Base-by-base conservation (phyloP, 2,113 vertebrate species). In the Ciconia boyciana region DNA sequence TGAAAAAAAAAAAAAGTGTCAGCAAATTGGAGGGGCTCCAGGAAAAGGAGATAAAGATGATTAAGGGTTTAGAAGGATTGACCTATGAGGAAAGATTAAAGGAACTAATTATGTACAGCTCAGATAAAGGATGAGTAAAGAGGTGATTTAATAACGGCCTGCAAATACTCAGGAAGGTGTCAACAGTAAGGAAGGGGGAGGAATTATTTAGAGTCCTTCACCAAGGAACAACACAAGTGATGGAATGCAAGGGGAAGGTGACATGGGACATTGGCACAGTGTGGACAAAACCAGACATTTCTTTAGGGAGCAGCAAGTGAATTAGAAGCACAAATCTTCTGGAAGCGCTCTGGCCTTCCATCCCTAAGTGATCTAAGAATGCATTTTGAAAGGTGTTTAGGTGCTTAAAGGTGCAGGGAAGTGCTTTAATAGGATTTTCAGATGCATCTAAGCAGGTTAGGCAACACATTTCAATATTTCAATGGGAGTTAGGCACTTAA, bases 61-160 rank as follows among this genome's bases (percentile, higher is more conserved):
- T 97, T 95, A 97, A 97, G 77, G 86, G 94, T 96, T 97, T 94
- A 96, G 91, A 91, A 92, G 91, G 97, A 97, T 97, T 97, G 96
- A 97, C 97, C 97, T 97, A 96, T 41, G 94, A 96, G 90, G 95
- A 97, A 96, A 97, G 97, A 97, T 97, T 97, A 97, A 97, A 97
- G 91, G 94, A 97, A 96, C 97, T 97, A 97, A 97, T 97, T 97
- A 97, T 93, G 88, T 94, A 97, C 93, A 94, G 96, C 96, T 95
- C 89, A 96, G 95, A 97, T 97, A 97, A 97, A 97, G 96, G 80
- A 96, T 88, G 96, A 97, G 94, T 94, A 96, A 95, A 97, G 93
- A 93, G 91, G 95, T 97, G 96, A 97, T 97, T 97, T 97, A 96
- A 97, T 96, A 97, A 96, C 0, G 29, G 77, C 93, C 95, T 96